These are phyloP conservation scores for Haplotaxodon microlepis DNA, from an alignment of 2,113 vertebrate genomes.

Conservation along the genomic window DNA sequence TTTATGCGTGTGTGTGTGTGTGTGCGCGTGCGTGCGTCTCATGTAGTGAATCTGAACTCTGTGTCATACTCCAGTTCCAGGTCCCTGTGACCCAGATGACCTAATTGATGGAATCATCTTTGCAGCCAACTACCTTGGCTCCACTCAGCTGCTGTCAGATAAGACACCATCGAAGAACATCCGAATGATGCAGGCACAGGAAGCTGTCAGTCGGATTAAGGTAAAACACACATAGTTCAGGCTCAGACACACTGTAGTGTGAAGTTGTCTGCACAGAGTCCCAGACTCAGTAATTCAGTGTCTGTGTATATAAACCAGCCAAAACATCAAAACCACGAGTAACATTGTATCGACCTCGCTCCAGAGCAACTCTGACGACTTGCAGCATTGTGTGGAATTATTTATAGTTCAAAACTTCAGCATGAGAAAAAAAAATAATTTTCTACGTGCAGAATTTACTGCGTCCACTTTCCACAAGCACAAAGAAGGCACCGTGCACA, in stretches of 20 bases:
- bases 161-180: slow-evolving; percentile 97
- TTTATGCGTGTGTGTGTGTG: fast-evolving
- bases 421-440: background rate
- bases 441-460: background rate
- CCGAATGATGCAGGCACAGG: slow-evolving; percentile 98
- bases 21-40: fast-evolving
- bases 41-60: background rate
- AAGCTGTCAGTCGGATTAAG: slow-evolving; percentile 96
- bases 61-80: slow-evolving; percentile 77
- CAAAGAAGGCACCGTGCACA: background rate
- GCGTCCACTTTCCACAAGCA: background rate
- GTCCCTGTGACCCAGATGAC: slow-evolving; percentile 96
- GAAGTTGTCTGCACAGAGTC: background rate
- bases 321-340: background rate
- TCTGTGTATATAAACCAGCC: background rate
- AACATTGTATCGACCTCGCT: background rate
- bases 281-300: background rate
- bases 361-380: background rate
- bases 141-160: slow-evolving; percentile 93
- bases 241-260: background rate
- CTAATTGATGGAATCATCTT: slow-evolving; percentile 98
- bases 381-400: background rate
- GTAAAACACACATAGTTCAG: slow-evolving; percentile 56
- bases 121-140: slow-evolving; percentile 95
- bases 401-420: background rate